Base-by-base conservation (phyloP, 2,113 vertebrate species). In the Phyllostomus hastatus region DNA sequence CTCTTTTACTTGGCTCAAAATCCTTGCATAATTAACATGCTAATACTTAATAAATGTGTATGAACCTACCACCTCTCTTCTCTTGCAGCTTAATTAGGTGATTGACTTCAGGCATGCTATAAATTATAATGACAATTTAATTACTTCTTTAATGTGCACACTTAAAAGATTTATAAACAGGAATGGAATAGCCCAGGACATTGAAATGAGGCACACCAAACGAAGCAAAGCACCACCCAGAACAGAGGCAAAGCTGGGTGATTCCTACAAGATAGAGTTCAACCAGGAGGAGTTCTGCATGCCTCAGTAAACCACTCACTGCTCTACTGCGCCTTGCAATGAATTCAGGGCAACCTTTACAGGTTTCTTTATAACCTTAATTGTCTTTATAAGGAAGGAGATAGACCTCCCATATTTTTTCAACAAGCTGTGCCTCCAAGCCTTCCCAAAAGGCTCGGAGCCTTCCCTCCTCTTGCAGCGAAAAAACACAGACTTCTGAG, bases 161-260 rank as follows among this genome's bases (percentile, higher is more conserved):
- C 97, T 99, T 99, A 98, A 98, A 99, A 98, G 98, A 99, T 99
- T 98, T 98, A 99, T 98, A 98, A 98, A 98, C 98, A 98, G 97
- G 95, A 98, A 88, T 38, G 96, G 98, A 98, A 97, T 89, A 98
- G 83, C 90, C 95, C n/a, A 96, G 76, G 9, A 50, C 31, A 28
- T 26, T 91, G 95, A 95, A 97, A 98, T 95, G 72, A 86, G 67
- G 96, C 83, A 96, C 84, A 88, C 19, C 78, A 50, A 28, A 0
- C 5, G 76, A 97, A 95, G 92, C 16, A 61, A 80, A 95, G 95
- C 93, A 66, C 35, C 84, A 3, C 64, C 87, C 73, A 17, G 93
- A 76, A 33, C 22, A 78, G 28, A 17, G 78, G 87, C 88, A 70
- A 72, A 73, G 61, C 94, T 35, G 82, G 54, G 38, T 0, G 12